phyloP scores from a whole-genome alignment of 2,888 invertebrate genomes.

The Anorthoa munda region DNA sequence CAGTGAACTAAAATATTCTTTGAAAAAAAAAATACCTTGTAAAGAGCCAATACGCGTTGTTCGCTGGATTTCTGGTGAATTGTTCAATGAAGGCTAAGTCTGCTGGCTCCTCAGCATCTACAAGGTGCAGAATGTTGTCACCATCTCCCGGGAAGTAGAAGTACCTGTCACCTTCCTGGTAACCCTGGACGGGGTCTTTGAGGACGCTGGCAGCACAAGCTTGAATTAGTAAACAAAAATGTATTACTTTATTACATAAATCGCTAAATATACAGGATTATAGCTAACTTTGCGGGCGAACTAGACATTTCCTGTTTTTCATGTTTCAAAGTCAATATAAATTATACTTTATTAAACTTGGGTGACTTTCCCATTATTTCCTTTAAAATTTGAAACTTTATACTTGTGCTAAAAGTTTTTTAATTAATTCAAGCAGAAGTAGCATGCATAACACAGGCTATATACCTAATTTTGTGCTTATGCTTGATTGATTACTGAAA shows the following conservation, averaged over 20 bases:
- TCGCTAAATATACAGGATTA: neutral
- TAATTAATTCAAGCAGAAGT: too few relatives aligned
- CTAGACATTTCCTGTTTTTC: neutral
- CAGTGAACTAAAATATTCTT: too few relatives aligned
- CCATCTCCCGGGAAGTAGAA: conserved; percentile 78
- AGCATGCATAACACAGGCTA: too few relatives aligned
- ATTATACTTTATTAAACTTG: too few relatives aligned
- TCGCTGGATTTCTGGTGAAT: conserved; percentile 67
- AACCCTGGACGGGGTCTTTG: conserved; percentile 71
- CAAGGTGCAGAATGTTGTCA: conserved; percentile 69
- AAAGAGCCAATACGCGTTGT: conserved; percentile 75
- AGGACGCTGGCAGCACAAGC: conserved; percentile 75
- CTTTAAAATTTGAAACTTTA: too few relatives aligned
- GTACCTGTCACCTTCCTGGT: conserved; percentile 75
- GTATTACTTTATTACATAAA: neutral
- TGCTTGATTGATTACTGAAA: too few relatives aligned
- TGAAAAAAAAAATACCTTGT: conserved; percentile 68
- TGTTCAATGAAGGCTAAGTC: conserved; percentile 67
- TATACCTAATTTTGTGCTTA: too few relatives aligned
- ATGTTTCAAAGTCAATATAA: neutral
- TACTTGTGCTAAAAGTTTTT: too few relatives aligned
- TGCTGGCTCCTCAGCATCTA: conserved; percentile 72
- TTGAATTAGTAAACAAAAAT: conserved; percentile 48
- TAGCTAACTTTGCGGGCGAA: too few relatives aligned
- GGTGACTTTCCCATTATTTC: too few relatives aligned